phyloP scores from a whole-genome alignment of 2,888 invertebrate genomes.

The Scrobipalpa costella region DNA sequence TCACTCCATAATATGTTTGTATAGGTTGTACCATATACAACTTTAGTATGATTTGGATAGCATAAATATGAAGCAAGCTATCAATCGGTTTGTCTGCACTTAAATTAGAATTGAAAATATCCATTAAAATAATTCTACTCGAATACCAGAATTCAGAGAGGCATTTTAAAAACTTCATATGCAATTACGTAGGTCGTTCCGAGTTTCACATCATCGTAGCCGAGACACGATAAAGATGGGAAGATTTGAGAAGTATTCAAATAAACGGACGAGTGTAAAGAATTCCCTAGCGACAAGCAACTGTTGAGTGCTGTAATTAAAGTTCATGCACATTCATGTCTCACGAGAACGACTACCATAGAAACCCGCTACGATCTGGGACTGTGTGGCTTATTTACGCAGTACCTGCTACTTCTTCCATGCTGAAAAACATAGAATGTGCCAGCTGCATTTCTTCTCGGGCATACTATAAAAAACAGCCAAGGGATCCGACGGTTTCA shows the following conservation, averaged over 20 bases:
- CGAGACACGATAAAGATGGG: constrained; percentile 13
- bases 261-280: constrained; percentile 16
- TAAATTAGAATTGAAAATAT: too few relatives aligned
- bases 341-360: constrained; percentile 8
- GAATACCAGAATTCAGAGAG: too few relatives aligned
- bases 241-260: constrained; percentile 20
- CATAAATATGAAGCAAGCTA: too few relatives aligned
- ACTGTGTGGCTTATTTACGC: neutral
- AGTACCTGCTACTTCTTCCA: too few relatives aligned
- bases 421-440: too few relatives aligned
- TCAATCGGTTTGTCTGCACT: too few relatives aligned
- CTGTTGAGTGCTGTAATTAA: constrained; percentile 22
- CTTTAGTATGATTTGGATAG: neutral
- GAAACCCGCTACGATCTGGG: neutral
- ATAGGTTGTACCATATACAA: neutral
- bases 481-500: too few relatives aligned
- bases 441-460: too few relatives aligned
- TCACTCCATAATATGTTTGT: neutral
- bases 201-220: neutral
- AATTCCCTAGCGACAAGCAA: neutral
- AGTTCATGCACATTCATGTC: constrained; percentile 15
- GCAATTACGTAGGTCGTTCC: constrained; percentile 9
- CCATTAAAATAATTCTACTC: too few relatives aligned
- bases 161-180: neutral
- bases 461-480: too few relatives aligned